Conservation (phyloP, 2,888 invertebrate genomes). For the Tuberolachnus salignus region DNA sequence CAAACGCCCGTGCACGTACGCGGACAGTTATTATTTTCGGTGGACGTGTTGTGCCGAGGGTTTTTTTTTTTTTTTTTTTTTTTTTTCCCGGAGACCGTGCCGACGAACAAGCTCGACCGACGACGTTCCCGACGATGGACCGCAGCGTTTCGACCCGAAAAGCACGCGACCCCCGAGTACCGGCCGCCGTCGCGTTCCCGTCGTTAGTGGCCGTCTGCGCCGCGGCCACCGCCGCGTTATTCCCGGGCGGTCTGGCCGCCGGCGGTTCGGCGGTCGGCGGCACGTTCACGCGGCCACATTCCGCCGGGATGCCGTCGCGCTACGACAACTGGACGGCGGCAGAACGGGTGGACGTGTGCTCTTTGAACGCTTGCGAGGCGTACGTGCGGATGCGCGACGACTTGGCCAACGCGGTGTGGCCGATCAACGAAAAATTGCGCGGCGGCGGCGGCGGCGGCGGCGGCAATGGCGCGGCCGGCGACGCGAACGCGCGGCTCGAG, state of each 20-base stretch:
- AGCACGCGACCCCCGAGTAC: background rate
- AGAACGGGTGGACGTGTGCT: conserved; percentile 57
- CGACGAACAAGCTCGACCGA: too few relatives aligned
- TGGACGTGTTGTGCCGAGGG: too few relatives aligned
- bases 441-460: background rate
- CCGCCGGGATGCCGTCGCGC: background rate
- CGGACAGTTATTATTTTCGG: too few relatives aligned
- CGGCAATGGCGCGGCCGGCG: background rate
- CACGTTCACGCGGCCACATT: background rate
- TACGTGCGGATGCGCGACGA: conserved; percentile 58
- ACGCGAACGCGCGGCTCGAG: conserved; percentile 59
- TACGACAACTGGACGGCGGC: conserved; percentile 31
- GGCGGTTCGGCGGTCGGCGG: background rate
- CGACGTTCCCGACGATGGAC: too few relatives aligned
- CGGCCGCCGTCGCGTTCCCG: background rate
- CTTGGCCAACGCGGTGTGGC: conserved; percentile 52
- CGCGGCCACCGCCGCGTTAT: background rate
- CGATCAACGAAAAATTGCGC: conserved; percentile 43
- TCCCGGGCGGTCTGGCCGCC: background rate
- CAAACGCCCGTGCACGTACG: too few relatives aligned
- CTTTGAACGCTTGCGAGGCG: conserved; percentile 58
- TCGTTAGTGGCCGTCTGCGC: background rate
- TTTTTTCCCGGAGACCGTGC: too few relatives aligned
- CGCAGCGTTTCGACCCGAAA: too few relatives aligned
- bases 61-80: too few relatives aligned